These are phyloP conservation scores for Hipposideros larvatus DNA, from an alignment of 2,797 vertebrate species.

Conservation along the genomic window DNA sequence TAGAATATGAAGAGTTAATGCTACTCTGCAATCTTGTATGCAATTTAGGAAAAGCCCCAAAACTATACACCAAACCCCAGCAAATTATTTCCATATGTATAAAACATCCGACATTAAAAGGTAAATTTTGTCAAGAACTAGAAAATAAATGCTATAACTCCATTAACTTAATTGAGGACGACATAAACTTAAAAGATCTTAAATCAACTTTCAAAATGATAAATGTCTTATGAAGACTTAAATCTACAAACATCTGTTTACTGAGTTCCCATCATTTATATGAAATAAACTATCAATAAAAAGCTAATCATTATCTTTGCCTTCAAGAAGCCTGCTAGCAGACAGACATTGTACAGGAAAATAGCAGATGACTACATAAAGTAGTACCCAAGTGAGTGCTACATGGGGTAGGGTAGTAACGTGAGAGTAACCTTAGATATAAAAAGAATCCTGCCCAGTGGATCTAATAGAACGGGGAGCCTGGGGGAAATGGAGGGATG, in stretches of 20 bases:
- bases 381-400: background rate
- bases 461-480: background rate
- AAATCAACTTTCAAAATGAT: constrained; percentile 15
- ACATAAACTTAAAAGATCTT: constrained; percentile 30
- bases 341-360: background rate
- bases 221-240: constrained; percentile 4
- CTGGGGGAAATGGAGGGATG: too few relatives aligned
- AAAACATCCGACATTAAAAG: constrained; percentile 5
- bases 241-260: constrained; percentile 12
- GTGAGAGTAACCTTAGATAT: background rate
- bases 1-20: background rate
- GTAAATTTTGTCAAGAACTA: constrained; percentile 9
- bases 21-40: background rate
- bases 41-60: background rate
- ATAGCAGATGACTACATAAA: background rate
- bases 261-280: background rate
- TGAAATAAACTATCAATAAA: background rate
- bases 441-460: background rate
- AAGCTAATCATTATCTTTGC: constrained; percentile 5
- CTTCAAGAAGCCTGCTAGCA: background rate
- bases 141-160: background rate
- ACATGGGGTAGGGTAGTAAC: background rate
- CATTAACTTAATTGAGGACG: background rate
- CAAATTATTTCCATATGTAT: background rate
- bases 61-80: background rate